phyloP scores from a whole-genome alignment of 2,888 invertebrate genomes.

The Drosophila birchii region DNA sequence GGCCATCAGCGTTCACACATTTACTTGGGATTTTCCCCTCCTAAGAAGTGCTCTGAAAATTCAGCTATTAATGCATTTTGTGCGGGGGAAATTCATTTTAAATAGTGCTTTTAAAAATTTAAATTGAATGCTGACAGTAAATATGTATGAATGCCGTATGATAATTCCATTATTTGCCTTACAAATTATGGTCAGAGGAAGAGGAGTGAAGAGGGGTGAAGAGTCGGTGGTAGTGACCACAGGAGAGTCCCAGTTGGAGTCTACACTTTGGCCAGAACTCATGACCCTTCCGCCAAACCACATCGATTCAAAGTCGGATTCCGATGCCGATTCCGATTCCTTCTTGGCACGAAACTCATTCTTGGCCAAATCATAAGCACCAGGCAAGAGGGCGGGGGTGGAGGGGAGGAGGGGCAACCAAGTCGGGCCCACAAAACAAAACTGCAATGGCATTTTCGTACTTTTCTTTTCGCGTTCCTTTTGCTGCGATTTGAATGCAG shows the following conservation, averaged over 20 bases:
- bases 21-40: conserved; percentile 10
- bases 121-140: conserved; percentile 9
- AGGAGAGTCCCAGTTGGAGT: not conserved
- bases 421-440: conserved; percentile 21
- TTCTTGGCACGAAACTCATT: conserved; percentile 36
- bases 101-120: not conserved
- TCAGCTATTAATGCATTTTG: conserved; percentile 64
- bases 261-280: conserved; percentile 13
- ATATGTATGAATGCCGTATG: conserved; percentile 9
- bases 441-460: conserved; percentile 60
- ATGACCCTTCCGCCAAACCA: conserved; percentile 38
- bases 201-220: too few relatives aligned
- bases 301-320: conserved; percentile 30
- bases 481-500: conserved; percentile 72
- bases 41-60: not conserved
- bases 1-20: conserved; percentile 44
- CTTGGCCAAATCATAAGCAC: conserved; percentile 37
- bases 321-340: conserved; percentile 20
- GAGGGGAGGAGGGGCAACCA: not conserved
- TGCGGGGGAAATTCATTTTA: conserved; percentile 52
- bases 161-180: conserved; percentile 19
- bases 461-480: conserved; percentile 33
- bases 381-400: too few relatives aligned
- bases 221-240: conserved; percentile 2
- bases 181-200: conserved; percentile 6